These are phyloP conservation scores for Lepidochrysops patricia DNA, from an alignment of 2,888 invertebrate genomes.

Conservation along the genomic window DNA sequence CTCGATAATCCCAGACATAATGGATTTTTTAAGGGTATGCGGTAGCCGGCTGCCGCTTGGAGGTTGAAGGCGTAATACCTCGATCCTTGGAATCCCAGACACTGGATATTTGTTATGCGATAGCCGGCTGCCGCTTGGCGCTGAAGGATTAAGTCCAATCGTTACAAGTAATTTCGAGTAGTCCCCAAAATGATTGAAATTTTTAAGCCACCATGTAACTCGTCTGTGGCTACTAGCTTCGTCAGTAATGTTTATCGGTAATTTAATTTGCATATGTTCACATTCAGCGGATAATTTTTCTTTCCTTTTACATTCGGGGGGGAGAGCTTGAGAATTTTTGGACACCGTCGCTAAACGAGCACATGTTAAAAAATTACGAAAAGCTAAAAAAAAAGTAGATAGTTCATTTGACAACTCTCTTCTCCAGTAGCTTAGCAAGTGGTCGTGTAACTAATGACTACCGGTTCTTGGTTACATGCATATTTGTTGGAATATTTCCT, in stretches of 20 bases:
- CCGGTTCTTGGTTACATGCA: slow-evolving; percentile 66
- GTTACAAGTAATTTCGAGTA: slow-evolving; percentile 21
- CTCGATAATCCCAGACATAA: too few species aligned
- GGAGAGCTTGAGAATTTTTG: slow-evolving; percentile 46
- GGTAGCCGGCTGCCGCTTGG: too few species aligned
- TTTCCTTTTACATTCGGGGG: slow-evolving; percentile 37
- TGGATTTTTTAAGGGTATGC: too few species aligned
- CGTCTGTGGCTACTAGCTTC: slow-evolving; percentile 48
- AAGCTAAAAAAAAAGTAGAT: slow-evolving; percentile 32
- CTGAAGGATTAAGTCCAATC: slow-evolving; percentile 3
- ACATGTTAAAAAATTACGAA: slow-evolving; percentile 39
- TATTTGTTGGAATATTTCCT: slow-evolving; percentile 52
- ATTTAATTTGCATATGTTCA: slow-evolving; percentile 40
- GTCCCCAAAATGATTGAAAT: slow-evolving; percentile 30
- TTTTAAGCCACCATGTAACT: slow-evolving; percentile 42
- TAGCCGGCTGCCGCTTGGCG: too few species aligned
- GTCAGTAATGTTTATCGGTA: slow-evolving; percentile 41
- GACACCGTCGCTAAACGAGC: slow-evolving; percentile 57
- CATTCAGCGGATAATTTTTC: slow-evolving; percentile 34
- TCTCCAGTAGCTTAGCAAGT: slow-evolving; percentile 53
- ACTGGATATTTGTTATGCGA: too few species aligned
- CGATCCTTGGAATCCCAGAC: too few species aligned
- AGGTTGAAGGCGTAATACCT: too few species aligned
- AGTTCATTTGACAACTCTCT: slow-evolving; percentile 41
- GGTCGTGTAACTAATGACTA: slow-evolving; percentile 62